Percentiles rank a stretch among this genome's conserved stretches.
These are phyloP conservation scores for Microplitis mediator DNA, from an alignment of 1,140 invertebrate genomes.

Conservation along the genomic window DNA sequence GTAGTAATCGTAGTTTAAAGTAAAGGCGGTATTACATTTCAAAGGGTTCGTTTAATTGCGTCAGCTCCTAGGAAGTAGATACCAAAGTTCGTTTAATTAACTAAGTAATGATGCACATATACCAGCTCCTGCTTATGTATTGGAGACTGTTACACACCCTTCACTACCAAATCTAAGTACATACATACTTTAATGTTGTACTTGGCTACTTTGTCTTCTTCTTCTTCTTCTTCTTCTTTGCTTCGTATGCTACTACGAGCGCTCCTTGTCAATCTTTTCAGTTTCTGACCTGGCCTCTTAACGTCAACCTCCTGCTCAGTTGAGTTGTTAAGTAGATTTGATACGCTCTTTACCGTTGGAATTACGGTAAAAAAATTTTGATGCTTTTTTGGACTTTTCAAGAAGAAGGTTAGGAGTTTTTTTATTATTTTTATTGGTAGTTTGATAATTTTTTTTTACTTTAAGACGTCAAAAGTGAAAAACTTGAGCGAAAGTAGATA, in stretches of 20 bases:
- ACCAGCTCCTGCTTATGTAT: not conserved
- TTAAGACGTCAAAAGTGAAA: too few species aligned
- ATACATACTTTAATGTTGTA: not conserved
- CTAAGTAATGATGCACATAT: slow-evolving; percentile 37
- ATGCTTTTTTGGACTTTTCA: too few species aligned
- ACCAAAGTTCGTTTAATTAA: slow-evolving; percentile 51
- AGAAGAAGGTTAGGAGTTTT: too few species aligned
- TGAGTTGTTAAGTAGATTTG: slow-evolving; percentile 8
- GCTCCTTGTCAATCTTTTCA: not conserved
- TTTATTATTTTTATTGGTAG: too few species aligned
- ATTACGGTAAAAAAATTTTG: too few species aligned
- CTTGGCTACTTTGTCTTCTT: not conserved
- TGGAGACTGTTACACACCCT: not conserved
- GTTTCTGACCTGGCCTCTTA: not conserved
- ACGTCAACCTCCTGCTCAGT: not conserved
- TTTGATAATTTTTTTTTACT: too few species aligned
- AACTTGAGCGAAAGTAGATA: too few species aligned
- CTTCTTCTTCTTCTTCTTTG: not conserved
- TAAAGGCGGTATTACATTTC: slow-evolving; percentile 41
- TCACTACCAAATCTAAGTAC: not conserved
- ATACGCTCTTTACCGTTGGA: not conserved
- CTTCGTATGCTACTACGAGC: not conserved
- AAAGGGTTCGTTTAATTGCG: slow-evolving; percentile 48
- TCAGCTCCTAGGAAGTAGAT: slow-evolving; percentile 35
- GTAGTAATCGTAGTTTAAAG: slow-evolving; percentile 19